These are phyloP conservation scores for Potamarius usumacintae DNA, from an alignment of 2,113 vertebrate genomes.

Conservation along the genomic window DNA sequence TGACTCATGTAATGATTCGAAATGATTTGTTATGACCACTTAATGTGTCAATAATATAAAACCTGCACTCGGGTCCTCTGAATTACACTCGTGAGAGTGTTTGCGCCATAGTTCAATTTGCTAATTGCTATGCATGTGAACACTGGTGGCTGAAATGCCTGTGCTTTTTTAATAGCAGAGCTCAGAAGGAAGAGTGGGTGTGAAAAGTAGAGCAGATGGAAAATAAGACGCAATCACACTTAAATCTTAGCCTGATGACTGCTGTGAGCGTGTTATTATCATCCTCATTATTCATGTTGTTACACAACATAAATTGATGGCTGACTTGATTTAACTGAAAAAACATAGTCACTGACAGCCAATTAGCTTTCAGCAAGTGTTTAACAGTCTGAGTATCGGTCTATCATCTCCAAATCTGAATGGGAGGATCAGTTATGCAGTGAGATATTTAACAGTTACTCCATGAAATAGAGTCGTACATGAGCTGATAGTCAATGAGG, in stretches of 20 bases:
- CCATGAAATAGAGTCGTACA: too few species aligned
- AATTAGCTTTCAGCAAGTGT: not conserved
- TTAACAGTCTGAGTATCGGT: not conserved
- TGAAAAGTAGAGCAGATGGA: constrained; percentile 6
- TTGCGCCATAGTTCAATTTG: not conserved
- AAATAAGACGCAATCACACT: constrained; percentile 13
- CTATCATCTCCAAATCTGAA: not conserved
- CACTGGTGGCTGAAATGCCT: not conserved
- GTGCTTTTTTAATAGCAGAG: not conserved
- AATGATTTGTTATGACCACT: constrained; percentile 36
- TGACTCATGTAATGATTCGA: constrained; percentile 12
- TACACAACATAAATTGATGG: not conserved
- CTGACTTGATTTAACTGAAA: not conserved
- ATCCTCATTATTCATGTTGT: not conserved
- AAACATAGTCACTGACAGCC: not conserved
- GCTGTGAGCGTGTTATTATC: not conserved
- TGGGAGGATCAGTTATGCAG: not conserved
- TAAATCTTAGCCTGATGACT: not conserved
- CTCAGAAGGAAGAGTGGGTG: not conserved
- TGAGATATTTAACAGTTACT: not conserved
- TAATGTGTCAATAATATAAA: constrained; percentile 30
- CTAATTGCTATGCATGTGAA: constrained; percentile 15
- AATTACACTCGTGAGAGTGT: constrained; percentile 1
- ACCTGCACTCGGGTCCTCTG: not conserved
- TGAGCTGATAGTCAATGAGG: too few species aligned